These are phyloP conservation scores for Ciconia nigra DNA, from an alignment of 2,797 vertebrate species.

Conservation along the genomic window DNA sequence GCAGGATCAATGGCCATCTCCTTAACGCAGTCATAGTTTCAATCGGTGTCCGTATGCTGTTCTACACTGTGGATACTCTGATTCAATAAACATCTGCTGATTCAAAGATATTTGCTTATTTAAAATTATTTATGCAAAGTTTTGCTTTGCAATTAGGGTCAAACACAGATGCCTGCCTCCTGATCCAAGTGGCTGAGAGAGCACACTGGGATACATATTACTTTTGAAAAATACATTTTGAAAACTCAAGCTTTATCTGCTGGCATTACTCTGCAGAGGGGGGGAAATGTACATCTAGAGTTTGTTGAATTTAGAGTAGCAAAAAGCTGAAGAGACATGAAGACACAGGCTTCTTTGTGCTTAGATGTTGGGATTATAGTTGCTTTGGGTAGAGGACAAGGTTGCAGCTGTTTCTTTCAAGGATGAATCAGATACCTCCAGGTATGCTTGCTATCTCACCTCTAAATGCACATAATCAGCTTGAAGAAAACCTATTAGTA, in stretches of 20 bases:
- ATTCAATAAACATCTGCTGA: neutral
- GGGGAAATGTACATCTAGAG: neutral
- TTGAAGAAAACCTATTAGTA: neutral
- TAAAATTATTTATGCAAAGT: neutral
- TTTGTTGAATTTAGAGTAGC: neutral
- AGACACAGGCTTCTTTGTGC: neutral
- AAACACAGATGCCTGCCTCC: neutral
- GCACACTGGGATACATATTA: neutral
- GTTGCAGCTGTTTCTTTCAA: neutral
- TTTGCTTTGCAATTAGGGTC: neutral
- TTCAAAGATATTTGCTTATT: neutral
- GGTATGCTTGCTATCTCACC: neutral
- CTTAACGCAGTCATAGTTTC: neutral
- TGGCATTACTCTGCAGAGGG: neutral
- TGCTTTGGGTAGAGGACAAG: neutral
- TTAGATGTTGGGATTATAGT: neutral
- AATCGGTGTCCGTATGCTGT: neutral
- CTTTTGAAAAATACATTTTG: neutral
- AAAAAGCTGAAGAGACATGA: neutral
- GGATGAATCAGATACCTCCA: neutral
- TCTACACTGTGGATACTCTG: neutral
- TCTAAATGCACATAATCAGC: neutral
- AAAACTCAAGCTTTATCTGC: neutral
- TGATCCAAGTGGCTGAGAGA: neutral
- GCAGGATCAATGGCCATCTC: neutral